Evolutionary conservation across 2,888 invertebrate species (phyloP), one percentile per base, ranked within the genome.

Genomic region (Zele albiditarsus): DNA sequence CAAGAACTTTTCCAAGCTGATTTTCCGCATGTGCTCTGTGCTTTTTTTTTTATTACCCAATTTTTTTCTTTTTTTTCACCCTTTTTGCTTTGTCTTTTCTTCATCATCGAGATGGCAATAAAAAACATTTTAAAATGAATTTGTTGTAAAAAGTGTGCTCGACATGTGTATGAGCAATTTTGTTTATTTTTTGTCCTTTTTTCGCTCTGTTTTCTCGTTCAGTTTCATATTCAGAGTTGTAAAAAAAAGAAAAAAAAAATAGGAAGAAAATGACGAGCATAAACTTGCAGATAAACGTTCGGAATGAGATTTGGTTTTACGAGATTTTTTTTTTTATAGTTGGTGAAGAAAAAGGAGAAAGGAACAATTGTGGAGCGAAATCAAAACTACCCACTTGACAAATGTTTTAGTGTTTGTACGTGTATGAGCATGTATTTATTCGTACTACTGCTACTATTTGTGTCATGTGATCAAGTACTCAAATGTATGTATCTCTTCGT

Each of bases 1-100:
- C 12, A 20, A 73, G 80, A 77, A 69, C 73, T 74, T 77, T 77
- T 38, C 12, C 73, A 79, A 79, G 77, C 76, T 75, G 77, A 79
- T 81, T 71, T 62, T 63, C 57, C 42, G 31, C 23, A 4, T n/a
- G 20, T 53, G 53, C n/a, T 46, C 4, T 3, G 2, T 14, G 0
- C n/a, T 46, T 46, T 46, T 46, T 46, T 16, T 46, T 46, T 46
- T n/a, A 3, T 5, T 10, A 10, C 2, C 8, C 2, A 10, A 0
- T 12, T 0, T 12, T 42, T 1, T 42, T 12, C 10, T 5, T 42
- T 16, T n/a, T n/a, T n/a, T 46, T n/a, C 5, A 4, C n/a, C n/a
- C n/a, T n/a, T 20, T 20, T 53, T 53, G 2, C 8, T 8, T 53
- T 53, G 14, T 3, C n/a, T 14, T 53, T 53, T 20, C 8, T 23